Base-by-base conservation (phyloP, 2,888 invertebrate genomes). In the Lithophane ornitopus region DNA sequence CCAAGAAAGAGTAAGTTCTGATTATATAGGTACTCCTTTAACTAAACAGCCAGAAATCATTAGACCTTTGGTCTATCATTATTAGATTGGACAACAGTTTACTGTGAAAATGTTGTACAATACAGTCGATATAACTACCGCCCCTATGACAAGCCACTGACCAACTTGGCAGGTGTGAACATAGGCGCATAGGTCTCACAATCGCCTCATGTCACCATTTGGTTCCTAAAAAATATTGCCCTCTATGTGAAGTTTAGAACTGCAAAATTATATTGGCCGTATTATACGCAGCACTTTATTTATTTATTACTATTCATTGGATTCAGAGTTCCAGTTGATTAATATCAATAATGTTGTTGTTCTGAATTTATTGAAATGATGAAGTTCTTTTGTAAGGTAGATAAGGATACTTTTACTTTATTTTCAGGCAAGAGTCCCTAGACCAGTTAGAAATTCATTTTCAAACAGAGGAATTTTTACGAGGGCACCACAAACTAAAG, bases 1-100 rank as follows among this genome's bases (percentile, higher is more conserved):
- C 81, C 96, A 97, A 82, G 95, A 94, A 76, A 94, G 95, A 91
- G 96, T 95, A 89, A 88, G 89, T 89, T 52, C 41, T 4, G 34
- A 70, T 41, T 52, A n/a, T 44, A 2, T 28, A n/a, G n/a, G n/a
- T n/a, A 56, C n/a, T 56, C 11, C 0, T 56, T 4, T 1, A 46
- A 3, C 4, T 16, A 12, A 34, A 28, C 16, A 75, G 3, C n/a
- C n/a, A 14, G 39, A n/a, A 56, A 34, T n/a, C 0, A 0, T 68
- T 39, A 12, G 19, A 9, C 7, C 3, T 28, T 26, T 14, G 6
- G 26, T 59, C 4, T n/a, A 14, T 28, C 28, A 74, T 19, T n/a
- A 12, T 16, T 16, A 44, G 26, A 3, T 46, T 46, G 63, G 11
- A 28, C 0, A 65, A 6, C 39, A 28, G 22, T 49, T 11, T n/a